Evolutionary conservation across 2,113 vertebrate species (phyloP), one percentile per base, ranked within the genome.

Genomic region (Strix aluco): DNA sequence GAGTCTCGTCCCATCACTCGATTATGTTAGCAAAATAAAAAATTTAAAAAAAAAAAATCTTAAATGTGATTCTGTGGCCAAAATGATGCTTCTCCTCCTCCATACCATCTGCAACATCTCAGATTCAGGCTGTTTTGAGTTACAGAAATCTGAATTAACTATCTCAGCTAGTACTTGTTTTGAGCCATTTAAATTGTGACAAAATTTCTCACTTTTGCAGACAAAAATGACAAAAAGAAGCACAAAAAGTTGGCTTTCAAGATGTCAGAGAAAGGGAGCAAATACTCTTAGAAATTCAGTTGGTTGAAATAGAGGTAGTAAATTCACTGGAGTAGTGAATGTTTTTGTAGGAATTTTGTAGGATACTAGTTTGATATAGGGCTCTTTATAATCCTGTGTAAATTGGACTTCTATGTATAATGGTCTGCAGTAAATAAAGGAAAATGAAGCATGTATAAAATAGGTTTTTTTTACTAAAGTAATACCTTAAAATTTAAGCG

Each of bases 91-190:
- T 94, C 38, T 96, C 83, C 95, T 96, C 95, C 95, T 95, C 81
- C 95, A 71, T 75, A 95, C 95, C 96, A 97, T 96, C 95, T 97
- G 96, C 65, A 95, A 29, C 77, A 94, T 89, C 73, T 89, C 65
- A 63, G 44, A 92, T 75, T 85, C 89, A 92, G 91, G 29, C 77
- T 96, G 86, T 51, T 78, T 92, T 75, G 61, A 94, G 75, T 72
- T 96, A 79, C 63, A 89, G 84, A 89, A 91, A 89, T 92, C 44
- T 69, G 86, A 95, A 87, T 94, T 89, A 84, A 69, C 88, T 59
- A 32, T 55, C 67, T 83, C 29, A 61, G 71, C 86, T 80, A 88
- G 80, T 58, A 51, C 77, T 70, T 94, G 80, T 78, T 94, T 94
- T 93, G 52, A 94, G 51, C 38, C 47, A 54, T 81, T 78, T 81